Evolutionary conservation across 2,888 invertebrate genomes (phyloP).

Genomic region (Microplitis manilae): DNA sequence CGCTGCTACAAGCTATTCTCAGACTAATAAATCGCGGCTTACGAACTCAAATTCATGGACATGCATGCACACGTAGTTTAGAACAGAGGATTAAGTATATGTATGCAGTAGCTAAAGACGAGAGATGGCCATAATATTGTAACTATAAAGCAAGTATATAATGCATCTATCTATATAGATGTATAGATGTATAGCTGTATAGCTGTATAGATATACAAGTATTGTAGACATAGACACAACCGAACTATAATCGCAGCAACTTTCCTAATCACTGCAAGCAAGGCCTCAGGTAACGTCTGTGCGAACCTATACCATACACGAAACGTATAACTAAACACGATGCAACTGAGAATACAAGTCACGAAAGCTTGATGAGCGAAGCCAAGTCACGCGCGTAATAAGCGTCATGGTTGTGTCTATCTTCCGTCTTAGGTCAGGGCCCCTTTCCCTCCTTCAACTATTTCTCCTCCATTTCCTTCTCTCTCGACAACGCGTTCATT

Average conservation of each 20-base stretch:
- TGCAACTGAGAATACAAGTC: conserved; percentile 48
- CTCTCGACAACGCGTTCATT: not conserved
- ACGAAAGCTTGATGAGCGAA: conserved; percentile 64
- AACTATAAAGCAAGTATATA: not conserved
- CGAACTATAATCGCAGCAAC: conserved; percentile 16
- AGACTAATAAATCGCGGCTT: not conserved
- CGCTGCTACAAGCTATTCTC: not conserved
- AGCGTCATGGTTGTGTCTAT: conserved; percentile 51
- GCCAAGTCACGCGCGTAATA: conserved; percentile 61
- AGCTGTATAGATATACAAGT: not conserved
- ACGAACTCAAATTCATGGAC: not conserved
- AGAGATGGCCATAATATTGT: not conserved
- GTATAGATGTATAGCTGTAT: not conserved
- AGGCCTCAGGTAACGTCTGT: not conserved
- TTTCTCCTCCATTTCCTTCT: not conserved
- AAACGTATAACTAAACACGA: not conserved
- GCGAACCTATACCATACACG: conserved; percentile 14
- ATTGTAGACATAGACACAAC: not conserved
- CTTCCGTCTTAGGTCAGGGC: conserved; percentile 43
- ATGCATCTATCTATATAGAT: not conserved
- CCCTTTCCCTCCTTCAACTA: conserved; percentile 2
- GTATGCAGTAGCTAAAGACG: not conserved
- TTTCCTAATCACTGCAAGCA: conserved; percentile 33
- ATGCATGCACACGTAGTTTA: not conserved
- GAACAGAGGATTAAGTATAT: not conserved